Base-by-base conservation (phyloP, 1,140 invertebrate species). In the Trachelipus rathkii region DNA sequence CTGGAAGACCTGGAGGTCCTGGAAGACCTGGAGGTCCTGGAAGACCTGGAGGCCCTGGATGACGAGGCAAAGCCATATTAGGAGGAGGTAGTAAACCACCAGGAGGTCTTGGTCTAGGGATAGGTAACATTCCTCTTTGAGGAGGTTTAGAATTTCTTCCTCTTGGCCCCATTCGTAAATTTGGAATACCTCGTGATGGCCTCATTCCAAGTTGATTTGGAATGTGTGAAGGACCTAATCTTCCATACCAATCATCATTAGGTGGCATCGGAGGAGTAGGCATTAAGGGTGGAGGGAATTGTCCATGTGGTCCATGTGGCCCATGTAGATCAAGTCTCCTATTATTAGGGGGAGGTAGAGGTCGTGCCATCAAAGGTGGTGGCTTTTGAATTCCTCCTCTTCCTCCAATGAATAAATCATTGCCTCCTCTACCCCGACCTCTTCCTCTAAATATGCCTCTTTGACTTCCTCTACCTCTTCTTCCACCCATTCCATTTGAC, bases 121-220 rank as follows among this genome's bases (percentile, higher is more conserved):
- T 15, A 60, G 50, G 50, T 60, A 60, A 60, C 50, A 60, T 60
- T 60, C 50, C 50, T 8, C 50, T 60, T 60, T 4, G 8, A 3
- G 50, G 50, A 4, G 50, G 50, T 60, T 8, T 60, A 4, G 19
- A 13, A 8, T 19, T 15, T 33, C 33, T 33, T 4, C 50, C 19
- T 60, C 50, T 60, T 60, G 50, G 50, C 19, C 50, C 50, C 50
- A 60, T 60, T 60, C 50, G 11, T 60, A 60, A 60, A 60, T 60
- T 60, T 60, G 50, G 50, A 15, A 8, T 8, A 1, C 50, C 50
- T 19, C 50, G 11, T 4, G 11, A 13, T 3, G 50, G 8, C 19
- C 50, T 60, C 19, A 60, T 15, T 60, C 50, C 19, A 19, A 19
- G 50, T 15, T 13, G 50, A 33, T 33, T 33, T 60, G 50, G 50